Evolutionary conservation across 2,888 invertebrate species (phyloP).

Genomic region (Zygaena filipendulae): DNA sequence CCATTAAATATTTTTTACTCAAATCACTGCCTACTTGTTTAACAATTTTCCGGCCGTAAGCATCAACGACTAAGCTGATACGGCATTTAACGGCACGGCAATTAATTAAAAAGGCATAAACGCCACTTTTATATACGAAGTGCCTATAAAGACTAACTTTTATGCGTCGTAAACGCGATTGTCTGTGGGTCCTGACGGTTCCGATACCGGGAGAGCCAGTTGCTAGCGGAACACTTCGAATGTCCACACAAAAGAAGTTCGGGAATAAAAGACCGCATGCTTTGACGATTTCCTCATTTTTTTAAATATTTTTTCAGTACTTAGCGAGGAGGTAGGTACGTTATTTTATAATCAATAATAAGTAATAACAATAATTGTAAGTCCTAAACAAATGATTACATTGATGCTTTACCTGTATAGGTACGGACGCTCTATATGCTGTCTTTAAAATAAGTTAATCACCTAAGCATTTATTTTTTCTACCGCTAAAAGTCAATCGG

Average conservation of each 20-base stretch:
- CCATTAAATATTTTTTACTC: constrained; percentile 54
- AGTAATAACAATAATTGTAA: no score
- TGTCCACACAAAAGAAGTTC: constrained; percentile 27
- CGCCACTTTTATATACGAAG: constrained; percentile 63
- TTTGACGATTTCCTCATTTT: no score
- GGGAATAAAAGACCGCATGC: no score
- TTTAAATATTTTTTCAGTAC: no score
- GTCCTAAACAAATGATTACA: no score
- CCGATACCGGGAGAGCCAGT: constrained; percentile 39
- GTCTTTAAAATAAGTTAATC: no score
- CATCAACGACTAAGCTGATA: constrained; percentile 58
- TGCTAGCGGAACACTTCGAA: constrained; percentile 19
- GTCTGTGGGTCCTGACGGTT: constrained; percentile 53
- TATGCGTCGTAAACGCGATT: constrained; percentile 69
- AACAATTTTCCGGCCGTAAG: constrained; percentile 56
- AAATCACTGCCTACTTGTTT: constrained; percentile 56
- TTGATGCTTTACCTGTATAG: no score
- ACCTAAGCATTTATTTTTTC: no score
- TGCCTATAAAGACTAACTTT: constrained; percentile 69
- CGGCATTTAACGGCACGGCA: constrained; percentile 59
- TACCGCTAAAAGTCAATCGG: no score
- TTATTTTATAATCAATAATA: no score
- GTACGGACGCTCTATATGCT: no score
- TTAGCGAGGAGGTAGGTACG: no score
- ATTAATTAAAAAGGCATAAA: constrained; percentile 68